Evolutionary conservation across 1,140 invertebrate species (phyloP), one percentile per base, ranked within the genome.

Genomic region (Bombus waltoni): DNA sequence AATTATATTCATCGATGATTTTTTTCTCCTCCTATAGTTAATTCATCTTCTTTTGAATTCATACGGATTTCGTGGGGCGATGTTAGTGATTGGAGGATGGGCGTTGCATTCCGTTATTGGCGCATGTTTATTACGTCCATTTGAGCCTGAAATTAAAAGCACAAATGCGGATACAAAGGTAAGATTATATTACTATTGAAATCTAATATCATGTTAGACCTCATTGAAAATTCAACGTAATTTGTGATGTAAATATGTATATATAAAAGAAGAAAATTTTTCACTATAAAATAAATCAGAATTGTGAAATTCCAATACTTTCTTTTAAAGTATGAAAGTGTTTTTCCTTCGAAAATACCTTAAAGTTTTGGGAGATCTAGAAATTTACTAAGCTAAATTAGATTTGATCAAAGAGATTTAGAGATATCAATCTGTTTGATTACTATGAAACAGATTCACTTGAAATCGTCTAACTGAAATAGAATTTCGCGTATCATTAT

Each of bases 61-160:
- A 42, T 93, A 93, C 38, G 90, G 91, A 79, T 93, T 93, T 84
- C 83, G 85, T 8, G 92, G 97, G 81, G 96, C 97, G 3, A 96
- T 97, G 71, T 94, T 97, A 38, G 95, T 97, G 74, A 91, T 97
- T 73, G 96, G 97, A 6, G 97, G 95, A 6, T 93, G 97, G 74
- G 96, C 97, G 0, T 95, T 97, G 85, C 97, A 97, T 90, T 96
- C 96, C 0, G 94, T 96, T 5, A 95, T 97, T 2, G 97, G 97
- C 5, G 96, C 97, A 2, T 96, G 96, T 87, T 92, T 97, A 32
- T 93, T 97, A 71, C 96, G 97, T 93, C 97, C 97, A 6, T 95
- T 97, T 62, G 25, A 62, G 6, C 3, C 28, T 4, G 96, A 97
- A 90, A 32, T 8, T 10, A 10, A 25, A 40, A 11, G 11, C 28